Percentiles rank a stretch among this genome's conserved stretches.
phyloP scores from a whole-genome alignment of 1,140 invertebrate species.

The Psix sp. region DNA sequence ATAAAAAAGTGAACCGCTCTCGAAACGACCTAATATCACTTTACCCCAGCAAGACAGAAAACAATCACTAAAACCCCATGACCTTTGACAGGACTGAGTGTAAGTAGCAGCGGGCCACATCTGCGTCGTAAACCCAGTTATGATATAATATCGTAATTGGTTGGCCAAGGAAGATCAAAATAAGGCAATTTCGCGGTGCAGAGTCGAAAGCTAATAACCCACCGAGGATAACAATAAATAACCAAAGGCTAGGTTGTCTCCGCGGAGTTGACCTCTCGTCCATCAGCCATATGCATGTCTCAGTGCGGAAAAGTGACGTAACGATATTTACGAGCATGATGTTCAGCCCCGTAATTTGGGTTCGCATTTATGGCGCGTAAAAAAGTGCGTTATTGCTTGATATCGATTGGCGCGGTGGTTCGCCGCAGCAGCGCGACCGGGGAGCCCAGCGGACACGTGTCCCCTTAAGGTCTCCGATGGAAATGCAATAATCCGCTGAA shows the following conservation, averaged over 20 bases:
- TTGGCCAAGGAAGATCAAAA: slow-evolving; percentile 18
- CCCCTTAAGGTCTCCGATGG: slow-evolving; percentile 53
- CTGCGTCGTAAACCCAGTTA: slow-evolving; percentile 47
- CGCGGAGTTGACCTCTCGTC: slow-evolving; percentile 19
- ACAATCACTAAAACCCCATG: too few species aligned
- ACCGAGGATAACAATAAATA: slow-evolving; percentile 52
- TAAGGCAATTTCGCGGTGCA: slow-evolving; percentile 10
- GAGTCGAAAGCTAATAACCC: too few species aligned
- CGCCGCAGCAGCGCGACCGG: slow-evolving; percentile 16
- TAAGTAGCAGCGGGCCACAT: slow-evolving; percentile 16
- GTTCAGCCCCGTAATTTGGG: slow-evolving; percentile 32
- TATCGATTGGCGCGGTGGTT: slow-evolving; percentile 44
- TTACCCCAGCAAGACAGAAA: too few species aligned
- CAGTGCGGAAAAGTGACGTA: background rate
- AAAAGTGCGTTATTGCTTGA: slow-evolving; percentile 47
- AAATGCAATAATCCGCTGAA: slow-evolving; percentile 54
- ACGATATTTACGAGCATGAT: slow-evolving; percentile 29
- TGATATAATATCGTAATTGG: slow-evolving; percentile 50
- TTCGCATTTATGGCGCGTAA: slow-evolving; percentile 48
- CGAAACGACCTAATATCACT: too few species aligned
- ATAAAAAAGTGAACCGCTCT: too few species aligned
- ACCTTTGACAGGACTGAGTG: background rate
- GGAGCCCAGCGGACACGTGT: slow-evolving; percentile 44
- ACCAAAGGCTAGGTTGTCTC: slow-evolving; percentile 24
- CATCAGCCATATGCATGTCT: background rate